phyloP scores from a whole-genome alignment of 2,888 invertebrate species.

The Agrochola circellaris region DNA sequence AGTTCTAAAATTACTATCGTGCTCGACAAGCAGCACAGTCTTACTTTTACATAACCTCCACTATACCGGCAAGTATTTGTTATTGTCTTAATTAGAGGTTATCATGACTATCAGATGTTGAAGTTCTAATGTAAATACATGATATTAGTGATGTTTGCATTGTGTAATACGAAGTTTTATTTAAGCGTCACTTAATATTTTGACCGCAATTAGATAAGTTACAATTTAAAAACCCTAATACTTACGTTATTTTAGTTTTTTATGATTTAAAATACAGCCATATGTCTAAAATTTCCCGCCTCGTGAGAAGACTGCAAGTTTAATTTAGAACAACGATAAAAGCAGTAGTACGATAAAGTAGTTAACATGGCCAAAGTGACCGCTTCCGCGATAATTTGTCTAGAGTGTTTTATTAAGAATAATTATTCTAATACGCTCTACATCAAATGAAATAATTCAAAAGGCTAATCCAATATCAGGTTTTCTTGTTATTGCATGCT shows the following conservation, averaged over 20 bases:
- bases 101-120: slow-evolving; percentile 31
- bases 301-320: not conserved
- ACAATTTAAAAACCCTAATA: not conserved
- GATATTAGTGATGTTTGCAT: not conserved
- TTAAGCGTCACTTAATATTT: not conserved
- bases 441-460: slow-evolving; percentile 11
- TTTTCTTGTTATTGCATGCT: not conserved
- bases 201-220: not conserved
- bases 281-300: not conserved
- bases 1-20: slow-evolving; percentile 10
- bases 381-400: not conserved
- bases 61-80: slow-evolving; percentile 23
- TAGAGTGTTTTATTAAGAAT: not conserved
- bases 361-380: not conserved
- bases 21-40: not conserved
- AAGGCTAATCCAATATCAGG: not conserved
- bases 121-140: slow-evolving; percentile 25
- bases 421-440: not conserved
- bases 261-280: not conserved
- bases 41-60: slow-evolving; percentile 2
- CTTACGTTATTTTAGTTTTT: too few species aligned
- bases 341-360: too few species aligned
- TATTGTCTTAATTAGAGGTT: slow-evolving; percentile 35
- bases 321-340: not conserved
- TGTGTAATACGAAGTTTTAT: slow-evolving; percentile 18